These are phyloP conservation scores for Scotopteryx bipunctaria DNA, from an alignment of 2,888 invertebrate genomes.

Conservation along the genomic window DNA sequence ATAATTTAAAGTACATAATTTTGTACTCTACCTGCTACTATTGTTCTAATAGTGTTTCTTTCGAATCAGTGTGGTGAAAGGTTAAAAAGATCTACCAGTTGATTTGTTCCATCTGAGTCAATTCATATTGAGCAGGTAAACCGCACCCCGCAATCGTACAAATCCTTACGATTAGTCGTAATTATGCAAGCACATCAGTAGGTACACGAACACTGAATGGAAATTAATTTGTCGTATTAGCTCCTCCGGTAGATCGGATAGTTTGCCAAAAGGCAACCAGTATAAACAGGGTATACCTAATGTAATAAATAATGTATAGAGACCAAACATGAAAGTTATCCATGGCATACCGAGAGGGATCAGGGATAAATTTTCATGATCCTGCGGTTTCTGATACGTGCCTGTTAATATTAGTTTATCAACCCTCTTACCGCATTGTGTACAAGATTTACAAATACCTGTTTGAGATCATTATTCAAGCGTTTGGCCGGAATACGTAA, in stretches of 20 bases:
- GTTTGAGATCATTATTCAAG: constrained; percentile 46
- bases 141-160: constrained; percentile 34
- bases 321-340: constrained; percentile 76
- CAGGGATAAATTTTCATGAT: constrained; percentile 78
- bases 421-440: constrained; percentile 67
- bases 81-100: not conserved
- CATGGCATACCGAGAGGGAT: constrained; percentile 69
- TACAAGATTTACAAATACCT: constrained; percentile 66
- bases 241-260: constrained; percentile 50
- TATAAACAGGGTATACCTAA: constrained; percentile 73
- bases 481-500: constrained; percentile 41
- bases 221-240: constrained; percentile 62
- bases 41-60: too few relatives aligned
- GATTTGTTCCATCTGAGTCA: not conserved
- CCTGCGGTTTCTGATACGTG: constrained; percentile 77
- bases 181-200: constrained; percentile 46
- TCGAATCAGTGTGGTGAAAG: too few relatives aligned
- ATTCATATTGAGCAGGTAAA: constrained; percentile 32
- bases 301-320: constrained; percentile 79
- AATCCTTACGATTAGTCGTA: constrained; percentile 38
- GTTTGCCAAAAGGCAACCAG: constrained; percentile 66
- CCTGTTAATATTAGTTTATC: constrained; percentile 80
- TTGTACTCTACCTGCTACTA: too few relatives aligned
- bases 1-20: too few relatives aligned
- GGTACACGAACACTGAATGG: constrained; percentile 52